These are phyloP conservation scores for Lasioglossum albipes DNA, from an alignment of 1,140 invertebrate species.

Conservation along the genomic window DNA sequence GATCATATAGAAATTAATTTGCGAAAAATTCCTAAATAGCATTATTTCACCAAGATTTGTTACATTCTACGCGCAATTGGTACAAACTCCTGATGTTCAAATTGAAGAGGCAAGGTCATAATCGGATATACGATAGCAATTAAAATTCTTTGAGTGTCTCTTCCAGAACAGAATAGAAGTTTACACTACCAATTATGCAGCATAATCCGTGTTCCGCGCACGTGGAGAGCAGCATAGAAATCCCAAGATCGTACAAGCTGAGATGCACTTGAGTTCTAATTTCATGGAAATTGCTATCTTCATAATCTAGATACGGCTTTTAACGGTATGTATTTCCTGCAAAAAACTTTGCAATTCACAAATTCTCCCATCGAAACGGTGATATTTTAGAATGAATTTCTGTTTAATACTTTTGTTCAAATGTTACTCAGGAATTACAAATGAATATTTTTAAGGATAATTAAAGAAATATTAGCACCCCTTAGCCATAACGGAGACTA, in stretches of 20 bases:
- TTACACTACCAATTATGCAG: neutral
- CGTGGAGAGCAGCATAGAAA: neutral
- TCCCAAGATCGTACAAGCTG: neutral
- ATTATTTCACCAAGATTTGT: neutral
- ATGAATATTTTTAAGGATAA: no score
- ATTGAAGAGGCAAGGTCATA: neutral
- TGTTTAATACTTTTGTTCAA: no score
- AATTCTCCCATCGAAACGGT: no score
- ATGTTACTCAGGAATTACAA: no score
- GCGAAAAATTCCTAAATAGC: no score
- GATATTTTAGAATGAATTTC: no score
- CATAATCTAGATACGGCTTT: neutral
- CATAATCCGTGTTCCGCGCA: neutral
- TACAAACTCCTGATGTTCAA: neutral
- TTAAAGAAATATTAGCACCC: no score
- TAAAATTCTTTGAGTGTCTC: conserved; percentile 4
- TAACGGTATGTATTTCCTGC: no score
- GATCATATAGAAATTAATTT: no score
- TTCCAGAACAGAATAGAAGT: neutral
- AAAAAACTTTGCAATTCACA: no score
- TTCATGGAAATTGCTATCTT: neutral
- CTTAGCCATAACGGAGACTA: no score
- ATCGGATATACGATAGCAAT: neutral
- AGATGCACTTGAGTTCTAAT: neutral
- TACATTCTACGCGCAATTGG: neutral